These are phyloP conservation scores for Aplodontia rufa DNA, from an alignment of 2,113 vertebrate species.

Conservation along the genomic window DNA sequence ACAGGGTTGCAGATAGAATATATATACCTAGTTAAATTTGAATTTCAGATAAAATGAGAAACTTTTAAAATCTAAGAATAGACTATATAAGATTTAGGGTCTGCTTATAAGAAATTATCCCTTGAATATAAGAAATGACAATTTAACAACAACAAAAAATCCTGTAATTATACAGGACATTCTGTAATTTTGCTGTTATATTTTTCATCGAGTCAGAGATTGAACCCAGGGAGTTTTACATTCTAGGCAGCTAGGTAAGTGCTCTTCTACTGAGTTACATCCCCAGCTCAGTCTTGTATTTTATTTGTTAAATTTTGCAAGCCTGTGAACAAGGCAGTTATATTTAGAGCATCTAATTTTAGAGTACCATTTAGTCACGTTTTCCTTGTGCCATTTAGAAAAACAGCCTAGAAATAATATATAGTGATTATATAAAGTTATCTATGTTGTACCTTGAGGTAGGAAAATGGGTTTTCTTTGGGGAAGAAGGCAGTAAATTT, in stretches of 20 bases:
- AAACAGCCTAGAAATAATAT: background rate
- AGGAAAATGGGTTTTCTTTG: background rate
- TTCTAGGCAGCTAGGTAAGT: no score
- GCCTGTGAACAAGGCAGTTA: background rate
- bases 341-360: constrained; percentile 6
- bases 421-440: background rate
- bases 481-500: background rate
- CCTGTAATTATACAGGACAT: no score
- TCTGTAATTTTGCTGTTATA: no score
- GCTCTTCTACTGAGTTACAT: no score
- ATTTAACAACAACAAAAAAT: background rate
- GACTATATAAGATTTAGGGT: background rate
- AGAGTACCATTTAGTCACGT: background rate
- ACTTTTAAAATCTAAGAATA: background rate
- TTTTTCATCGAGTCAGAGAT: no score
- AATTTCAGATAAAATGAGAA: constrained; percentile 26
- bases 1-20: background rate
- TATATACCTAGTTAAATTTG: background rate
- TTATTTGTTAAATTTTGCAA: background rate
- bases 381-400: background rate
- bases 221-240: no score
- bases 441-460: background rate
- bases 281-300: background rate
- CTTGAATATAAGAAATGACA: background rate
- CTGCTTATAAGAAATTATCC: background rate